Conservation (phyloP, 2,113 vertebrate genomes). For the Albula goreensis region DNA sequence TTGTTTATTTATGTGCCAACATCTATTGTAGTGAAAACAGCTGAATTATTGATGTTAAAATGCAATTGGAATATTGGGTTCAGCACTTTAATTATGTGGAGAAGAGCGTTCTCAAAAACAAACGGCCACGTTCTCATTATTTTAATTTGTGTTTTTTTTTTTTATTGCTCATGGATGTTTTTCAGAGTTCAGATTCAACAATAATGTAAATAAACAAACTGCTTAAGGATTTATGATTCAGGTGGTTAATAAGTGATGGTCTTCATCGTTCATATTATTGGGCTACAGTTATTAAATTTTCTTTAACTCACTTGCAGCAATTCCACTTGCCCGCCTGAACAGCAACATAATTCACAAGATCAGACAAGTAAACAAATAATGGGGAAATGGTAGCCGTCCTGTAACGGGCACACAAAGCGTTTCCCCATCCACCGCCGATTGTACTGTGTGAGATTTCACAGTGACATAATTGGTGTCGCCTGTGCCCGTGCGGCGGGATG, state of each 20-base stretch:
- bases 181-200: conserved; percentile 12
- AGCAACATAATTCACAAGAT: background rate
- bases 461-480: conserved; percentile 86
- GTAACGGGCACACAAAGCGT: conserved; percentile 32
- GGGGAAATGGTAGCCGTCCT: conserved; percentile 41
- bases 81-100: conserved; percentile 75
- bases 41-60: conserved; percentile 83
- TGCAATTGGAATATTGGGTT: conserved; percentile 75
- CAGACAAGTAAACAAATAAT: background rate
- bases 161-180: conserved; percentile 35
- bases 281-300: background rate
- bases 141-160: conserved; percentile 31
- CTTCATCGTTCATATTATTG: background rate
- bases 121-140: conserved; percentile 46
- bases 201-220: background rate
- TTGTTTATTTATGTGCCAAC: conserved; percentile 77
- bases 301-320: conserved; percentile 1
- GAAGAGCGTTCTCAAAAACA: conserved; percentile 71
- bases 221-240: conserved; percentile 1
- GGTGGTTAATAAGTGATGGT: conserved; percentile 4
- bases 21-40: conserved; percentile 78
- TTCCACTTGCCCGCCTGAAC: background rate
- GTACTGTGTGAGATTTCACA: conserved; percentile 59
- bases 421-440: conserved; percentile 58
- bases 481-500: conserved; percentile 77